Evolutionary conservation across 2,113 vertebrate species (phyloP).

Genomic region (Coracopsis vasa): DNA sequence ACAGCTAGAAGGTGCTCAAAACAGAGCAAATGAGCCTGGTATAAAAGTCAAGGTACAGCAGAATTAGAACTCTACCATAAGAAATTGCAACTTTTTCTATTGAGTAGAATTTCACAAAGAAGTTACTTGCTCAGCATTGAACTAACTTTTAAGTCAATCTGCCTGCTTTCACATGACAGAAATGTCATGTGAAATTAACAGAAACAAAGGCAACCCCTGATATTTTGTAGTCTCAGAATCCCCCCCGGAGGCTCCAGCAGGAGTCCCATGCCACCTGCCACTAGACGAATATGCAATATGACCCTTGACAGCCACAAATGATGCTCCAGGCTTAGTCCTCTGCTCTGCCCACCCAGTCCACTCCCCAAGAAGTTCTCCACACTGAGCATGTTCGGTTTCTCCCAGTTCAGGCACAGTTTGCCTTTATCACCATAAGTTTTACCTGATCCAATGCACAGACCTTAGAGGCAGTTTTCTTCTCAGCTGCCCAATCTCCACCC

Average conservation of each 20-base stretch:
- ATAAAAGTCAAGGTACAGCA: not conserved
- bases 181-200: not conserved
- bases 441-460: not conserved
- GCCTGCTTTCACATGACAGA: not conserved
- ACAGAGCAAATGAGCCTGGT: not conserved
- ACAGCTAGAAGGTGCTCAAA: not conserved
- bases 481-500: not conserved
- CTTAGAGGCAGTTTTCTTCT: not conserved
- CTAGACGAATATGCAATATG: not conserved
- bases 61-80: not conserved
- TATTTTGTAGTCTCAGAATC: not conserved
- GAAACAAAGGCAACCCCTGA: not conserved
- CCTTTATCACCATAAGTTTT: not conserved
- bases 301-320: not conserved
- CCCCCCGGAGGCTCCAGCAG: accelerated
- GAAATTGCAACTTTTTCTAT: not conserved
- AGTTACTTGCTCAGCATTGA: not conserved
- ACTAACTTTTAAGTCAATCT: not conserved
- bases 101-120: not conserved
- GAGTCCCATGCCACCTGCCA: not conserved
- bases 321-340: not conserved
- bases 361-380: not conserved
- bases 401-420: not conserved
- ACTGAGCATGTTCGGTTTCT: not conserved
- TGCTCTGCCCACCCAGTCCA: not conserved